Percentiles rank a stretch among this genome's conserved stretches.
phyloP scores from a whole-genome alignment of 2,113 vertebrate genomes.

The Lanius ludovicianus region DNA sequence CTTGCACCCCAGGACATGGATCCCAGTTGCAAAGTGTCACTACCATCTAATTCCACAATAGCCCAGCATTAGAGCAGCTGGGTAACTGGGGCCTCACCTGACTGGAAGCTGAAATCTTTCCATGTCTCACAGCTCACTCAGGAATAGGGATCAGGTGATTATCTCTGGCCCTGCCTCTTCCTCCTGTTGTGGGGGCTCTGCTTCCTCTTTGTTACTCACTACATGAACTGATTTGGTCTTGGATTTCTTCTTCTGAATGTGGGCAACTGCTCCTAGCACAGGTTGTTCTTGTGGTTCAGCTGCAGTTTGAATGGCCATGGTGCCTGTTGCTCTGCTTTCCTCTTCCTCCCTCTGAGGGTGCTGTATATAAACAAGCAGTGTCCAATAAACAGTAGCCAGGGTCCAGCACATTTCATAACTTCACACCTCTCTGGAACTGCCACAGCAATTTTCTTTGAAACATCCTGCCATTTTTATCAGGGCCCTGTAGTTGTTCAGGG shows the following conservation, averaged over 20 bases:
- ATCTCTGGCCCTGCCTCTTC: neutral
- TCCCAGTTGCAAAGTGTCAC: neutral
- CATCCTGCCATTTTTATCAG: neutral
- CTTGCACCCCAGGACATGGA: neutral
- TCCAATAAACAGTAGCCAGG: neutral
- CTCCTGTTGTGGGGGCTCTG: neutral
- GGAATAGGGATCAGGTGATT: neutral
- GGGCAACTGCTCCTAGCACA: neutral
- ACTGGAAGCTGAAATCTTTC: neutral
- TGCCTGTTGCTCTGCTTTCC: neutral
- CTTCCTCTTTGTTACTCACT: neutral
- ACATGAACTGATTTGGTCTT: neutral
- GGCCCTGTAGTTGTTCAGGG: neutral
- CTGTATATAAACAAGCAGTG: neutral
- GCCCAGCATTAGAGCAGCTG: neutral
- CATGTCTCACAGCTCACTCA: neutral
- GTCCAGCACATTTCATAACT: neutral
- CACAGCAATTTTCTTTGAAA: neutral
- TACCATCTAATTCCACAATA: neutral
- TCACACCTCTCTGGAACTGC: neutral
- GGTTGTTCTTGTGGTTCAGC: neutral
- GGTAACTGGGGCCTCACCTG: neutral
- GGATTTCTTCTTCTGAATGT: neutral
- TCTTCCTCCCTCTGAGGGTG: neutral
- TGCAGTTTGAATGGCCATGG: neutral